These are phyloP conservation scores for Mormyrus proboscirostris DNA, from an alignment of 2,797 vertebrate species.

Conservation along the genomic window DNA sequence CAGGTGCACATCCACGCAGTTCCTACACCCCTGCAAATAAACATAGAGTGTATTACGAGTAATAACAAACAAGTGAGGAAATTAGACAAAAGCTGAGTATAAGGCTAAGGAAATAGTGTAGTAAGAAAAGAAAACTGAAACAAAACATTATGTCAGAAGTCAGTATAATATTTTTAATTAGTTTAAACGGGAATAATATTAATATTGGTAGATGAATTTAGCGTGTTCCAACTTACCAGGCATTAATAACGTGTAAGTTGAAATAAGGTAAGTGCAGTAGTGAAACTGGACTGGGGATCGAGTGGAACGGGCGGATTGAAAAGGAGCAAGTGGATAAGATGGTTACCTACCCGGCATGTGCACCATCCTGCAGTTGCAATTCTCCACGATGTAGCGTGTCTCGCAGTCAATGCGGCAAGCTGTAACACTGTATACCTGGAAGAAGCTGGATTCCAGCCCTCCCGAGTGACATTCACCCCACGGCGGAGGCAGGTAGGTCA, in stretches of 20 bases:
- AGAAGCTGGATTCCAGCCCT: constrained; percentile 86
- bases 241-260: not conserved
- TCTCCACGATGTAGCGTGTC: constrained; percentile 93
- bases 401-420: constrained; percentile 97
- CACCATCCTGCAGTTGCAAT: constrained; percentile 98
- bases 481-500: constrained; percentile 91
- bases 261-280: not conserved
- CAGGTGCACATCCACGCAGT: not conserved
- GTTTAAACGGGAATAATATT: not conserved
- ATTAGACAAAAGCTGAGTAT: not conserved
- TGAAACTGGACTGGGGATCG: not conserved
- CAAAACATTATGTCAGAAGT: not conserved
- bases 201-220: not conserved
- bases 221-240: not conserved
- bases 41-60: not conserved
- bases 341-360: constrained; percentile 85
- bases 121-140: not conserved
- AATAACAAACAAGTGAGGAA: not conserved
- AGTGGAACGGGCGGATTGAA: not conserved
- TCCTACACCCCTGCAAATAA: not conserved
- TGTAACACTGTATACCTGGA: constrained; percentile 89
- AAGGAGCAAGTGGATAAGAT: constrained; percentile 18
- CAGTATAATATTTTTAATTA: not conserved
- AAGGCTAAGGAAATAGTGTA: not conserved
- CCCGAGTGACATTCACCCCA: constrained; percentile 92